Evolutionary conservation across 2,113 vertebrate genomes (phyloP).

Genomic region (Sorex araneus): DNA sequence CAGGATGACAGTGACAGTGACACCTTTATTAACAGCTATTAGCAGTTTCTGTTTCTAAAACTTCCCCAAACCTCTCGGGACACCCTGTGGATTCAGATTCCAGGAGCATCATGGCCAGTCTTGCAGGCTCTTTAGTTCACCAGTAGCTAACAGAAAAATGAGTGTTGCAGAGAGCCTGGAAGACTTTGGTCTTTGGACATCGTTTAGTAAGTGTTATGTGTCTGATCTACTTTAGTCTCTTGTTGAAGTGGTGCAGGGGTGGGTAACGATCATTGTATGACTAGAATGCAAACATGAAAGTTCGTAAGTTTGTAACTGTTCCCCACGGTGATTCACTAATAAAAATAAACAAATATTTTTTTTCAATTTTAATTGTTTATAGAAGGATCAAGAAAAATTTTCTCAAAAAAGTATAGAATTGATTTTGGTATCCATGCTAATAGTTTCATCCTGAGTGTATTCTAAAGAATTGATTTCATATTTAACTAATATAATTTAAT

Average conservation of each 20-base stretch:
- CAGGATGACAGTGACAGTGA: too few species aligned
- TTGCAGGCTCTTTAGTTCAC: not conserved
- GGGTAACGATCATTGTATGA: too few species aligned
- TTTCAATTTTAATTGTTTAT: conserved; percentile 29
- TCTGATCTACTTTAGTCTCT: not conserved
- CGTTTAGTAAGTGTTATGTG: not conserved
- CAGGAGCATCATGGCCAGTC: not conserved
- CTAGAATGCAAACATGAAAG: too few species aligned
- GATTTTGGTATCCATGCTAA: not conserved
- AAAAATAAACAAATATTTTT: too few species aligned
- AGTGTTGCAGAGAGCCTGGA: not conserved
- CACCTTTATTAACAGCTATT: not conserved
- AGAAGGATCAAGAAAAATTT: not conserved
- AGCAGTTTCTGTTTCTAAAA: not conserved
- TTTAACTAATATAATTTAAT: conserved; percentile 1
- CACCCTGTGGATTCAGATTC: not conserved
- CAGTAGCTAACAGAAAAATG: not conserved
- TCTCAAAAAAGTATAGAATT: not conserved
- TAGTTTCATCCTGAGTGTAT: not conserved
- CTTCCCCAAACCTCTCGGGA: not conserved
- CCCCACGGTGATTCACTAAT: too few species aligned
- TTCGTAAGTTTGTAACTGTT: too few species aligned
- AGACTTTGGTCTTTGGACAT: conserved; percentile 8
- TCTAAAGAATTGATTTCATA: conserved; percentile 1
- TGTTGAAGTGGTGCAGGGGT: too few species aligned